phyloP scores from a whole-genome alignment of 2,797 vertebrate genomes.

The Rhinichthys osculus region DNA sequence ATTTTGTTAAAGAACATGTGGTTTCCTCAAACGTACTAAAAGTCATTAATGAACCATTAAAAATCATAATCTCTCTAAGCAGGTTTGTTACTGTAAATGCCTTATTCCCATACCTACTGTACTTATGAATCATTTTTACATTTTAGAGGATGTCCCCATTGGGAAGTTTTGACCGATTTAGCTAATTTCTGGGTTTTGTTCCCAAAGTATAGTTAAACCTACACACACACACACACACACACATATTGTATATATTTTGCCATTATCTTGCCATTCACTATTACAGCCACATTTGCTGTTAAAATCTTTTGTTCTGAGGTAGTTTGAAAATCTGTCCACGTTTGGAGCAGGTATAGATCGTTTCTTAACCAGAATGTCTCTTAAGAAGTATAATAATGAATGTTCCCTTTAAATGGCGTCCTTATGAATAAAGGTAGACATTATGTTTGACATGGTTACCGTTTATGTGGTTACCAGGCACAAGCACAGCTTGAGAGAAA shows the following conservation, averaged over 20 bases:
- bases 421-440: slow-evolving; percentile 19
- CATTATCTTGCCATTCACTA: slow-evolving; percentile 28
- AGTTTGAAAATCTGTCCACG: background rate
- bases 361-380: background rate
- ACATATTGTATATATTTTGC: background rate
- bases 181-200: background rate
- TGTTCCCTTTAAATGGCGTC: background rate
- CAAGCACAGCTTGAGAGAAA: background rate
- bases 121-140: background rate
- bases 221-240: background rate
- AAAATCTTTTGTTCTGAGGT: slow-evolving; percentile 39
- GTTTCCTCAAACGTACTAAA: background rate
- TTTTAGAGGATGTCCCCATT: background rate
- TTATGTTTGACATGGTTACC: slow-evolving; percentile 9
- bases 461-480: slow-evolving; percentile 1
- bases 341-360: slow-evolving; percentile 5
- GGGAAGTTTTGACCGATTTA: background rate
- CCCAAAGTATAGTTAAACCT: slow-evolving; percentile 7
- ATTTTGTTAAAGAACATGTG: background rate
- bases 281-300: slow-evolving; percentile 52
- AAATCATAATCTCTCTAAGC: background rate
- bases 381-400: slow-evolving; percentile 4
- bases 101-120: background rate
- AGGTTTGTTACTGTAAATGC: background rate
- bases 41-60: background rate